Conservation (phyloP, 2,113 vertebrate species). For the Chaenocephalus aceratus region DNA sequence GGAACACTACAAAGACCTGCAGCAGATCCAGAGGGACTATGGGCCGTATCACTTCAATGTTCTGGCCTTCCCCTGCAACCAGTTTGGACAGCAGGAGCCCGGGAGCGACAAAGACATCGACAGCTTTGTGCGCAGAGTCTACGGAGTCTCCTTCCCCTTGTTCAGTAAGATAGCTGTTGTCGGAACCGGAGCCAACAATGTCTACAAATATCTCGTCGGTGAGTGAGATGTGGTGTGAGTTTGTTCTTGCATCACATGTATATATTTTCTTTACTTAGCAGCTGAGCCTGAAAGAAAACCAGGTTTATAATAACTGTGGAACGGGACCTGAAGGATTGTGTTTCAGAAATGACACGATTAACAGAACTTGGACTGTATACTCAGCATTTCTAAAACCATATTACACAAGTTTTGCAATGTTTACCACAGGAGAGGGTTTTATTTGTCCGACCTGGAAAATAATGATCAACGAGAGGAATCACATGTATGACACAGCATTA, state of each 20-base stretch:
- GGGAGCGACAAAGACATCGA: slow-evolving; percentile 95
- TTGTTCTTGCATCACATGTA: background rate
- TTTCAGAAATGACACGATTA: no score
- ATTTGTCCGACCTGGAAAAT: background rate
- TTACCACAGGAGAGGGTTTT: background rate
- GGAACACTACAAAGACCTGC: slow-evolving; percentile 91
- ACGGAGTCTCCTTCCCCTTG: slow-evolving; percentile 92
- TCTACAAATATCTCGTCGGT: slow-evolving; percentile 90
- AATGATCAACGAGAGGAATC: background rate
- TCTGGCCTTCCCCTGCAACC: slow-evolving; percentile 97
- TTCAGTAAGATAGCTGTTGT: slow-evolving; percentile 94
- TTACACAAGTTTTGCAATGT: background rate
- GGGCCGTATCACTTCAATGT: slow-evolving; percentile 96
- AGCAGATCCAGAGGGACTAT: slow-evolving; percentile 93
- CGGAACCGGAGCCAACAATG: slow-evolving; percentile 90
- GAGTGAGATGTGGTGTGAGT: slow-evolving; percentile 24
- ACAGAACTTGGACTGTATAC: no score
- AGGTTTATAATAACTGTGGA: background rate
- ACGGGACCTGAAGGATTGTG: background rate
- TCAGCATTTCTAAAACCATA: no score
- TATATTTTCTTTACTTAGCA: background rate
- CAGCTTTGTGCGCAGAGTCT: slow-evolving; percentile 90
- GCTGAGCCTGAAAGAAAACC: background rate
- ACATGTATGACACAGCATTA: background rate
- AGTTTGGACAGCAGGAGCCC: slow-evolving; percentile 97